These are phyloP conservation scores for Campaea margaritaria DNA, from an alignment of 2,888 invertebrate genomes.

Conservation along the genomic window DNA sequence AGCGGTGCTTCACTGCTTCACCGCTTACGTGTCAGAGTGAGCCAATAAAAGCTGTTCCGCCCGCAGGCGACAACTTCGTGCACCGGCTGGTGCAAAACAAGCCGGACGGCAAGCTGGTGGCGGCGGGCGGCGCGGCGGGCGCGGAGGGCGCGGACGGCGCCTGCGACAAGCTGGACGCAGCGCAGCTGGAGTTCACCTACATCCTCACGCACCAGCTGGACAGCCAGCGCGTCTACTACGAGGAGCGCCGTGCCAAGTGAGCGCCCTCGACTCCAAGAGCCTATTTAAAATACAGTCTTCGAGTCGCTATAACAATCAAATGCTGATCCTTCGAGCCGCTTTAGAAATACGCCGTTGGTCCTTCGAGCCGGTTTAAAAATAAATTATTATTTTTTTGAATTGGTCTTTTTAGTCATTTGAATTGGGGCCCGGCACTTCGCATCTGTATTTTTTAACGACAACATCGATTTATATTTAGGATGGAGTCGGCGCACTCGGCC, in stretches of 20 bases:
- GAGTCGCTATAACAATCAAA: too few relatives aligned
- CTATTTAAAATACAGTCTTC: too few relatives aligned
- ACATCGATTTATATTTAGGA: conserved; percentile 47
- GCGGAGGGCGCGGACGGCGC: conserved; percentile 76
- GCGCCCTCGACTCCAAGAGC: too few relatives aligned
- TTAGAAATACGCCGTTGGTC: too few relatives aligned
- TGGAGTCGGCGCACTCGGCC: conserved; percentile 72
- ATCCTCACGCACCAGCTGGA: conserved; percentile 97
- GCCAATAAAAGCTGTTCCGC: background rate
- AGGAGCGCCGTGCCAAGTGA: conserved; percentile 76
- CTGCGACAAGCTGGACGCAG: conserved; percentile 93
- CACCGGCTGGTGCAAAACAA: conserved; percentile 98
- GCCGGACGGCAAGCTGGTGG: conserved; percentile 97
- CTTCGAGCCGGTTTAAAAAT: conserved; percentile 92
- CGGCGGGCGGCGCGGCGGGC: conserved; percentile 87
- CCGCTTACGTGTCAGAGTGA: too few relatives aligned
- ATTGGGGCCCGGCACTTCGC: too few relatives aligned
- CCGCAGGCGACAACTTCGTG: conserved; percentile 94
- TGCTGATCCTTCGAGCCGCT: too few relatives aligned
- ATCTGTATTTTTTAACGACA: too few relatives aligned
- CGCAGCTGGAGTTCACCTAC: conserved; percentile 98
- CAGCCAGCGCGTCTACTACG: conserved; percentile 96
- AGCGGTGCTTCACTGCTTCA: too few relatives aligned
- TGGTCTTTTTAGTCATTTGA: too few relatives aligned
- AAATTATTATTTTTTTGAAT: too few relatives aligned